A percentile compares a stretch with the other conserved stretches of the same genome.
phyloP scores from a whole-genome alignment of 2,888 invertebrate species.

The Mimumesa dahlbomi region DNA sequence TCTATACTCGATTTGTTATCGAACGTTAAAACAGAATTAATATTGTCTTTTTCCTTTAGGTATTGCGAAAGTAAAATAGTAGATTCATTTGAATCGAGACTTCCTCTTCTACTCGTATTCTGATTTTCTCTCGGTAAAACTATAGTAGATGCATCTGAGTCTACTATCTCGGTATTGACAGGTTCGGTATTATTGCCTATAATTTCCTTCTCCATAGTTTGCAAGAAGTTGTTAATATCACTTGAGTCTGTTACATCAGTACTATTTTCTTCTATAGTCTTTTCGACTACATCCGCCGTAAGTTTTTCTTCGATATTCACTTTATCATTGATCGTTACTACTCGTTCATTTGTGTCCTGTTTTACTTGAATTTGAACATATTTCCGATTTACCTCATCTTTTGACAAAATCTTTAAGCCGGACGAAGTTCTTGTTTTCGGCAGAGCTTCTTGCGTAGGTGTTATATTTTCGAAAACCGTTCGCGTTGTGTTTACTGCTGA shows the following conservation, averaged over 20 bases:
- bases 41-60: conserved; percentile 10
- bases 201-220: conserved; percentile 5
- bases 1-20: conserved; percentile 29
- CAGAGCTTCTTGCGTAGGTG: conserved; percentile 4
- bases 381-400: conserved; percentile 71
- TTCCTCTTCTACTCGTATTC: not conserved
- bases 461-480: conserved; percentile 2
- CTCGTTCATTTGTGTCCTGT: conserved; percentile 51
- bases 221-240: conserved; percentile 8
- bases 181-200: not conserved
- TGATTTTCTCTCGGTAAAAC: conserved; percentile 8
- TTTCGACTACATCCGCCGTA: too few species aligned
- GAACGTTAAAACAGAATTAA: not conserved
- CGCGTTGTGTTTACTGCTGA: not conserved
- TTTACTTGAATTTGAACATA: conserved; percentile 61
- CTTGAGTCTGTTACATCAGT: conserved; percentile 29
- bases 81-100: conserved; percentile 46
- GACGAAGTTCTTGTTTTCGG: conserved; percentile 5
- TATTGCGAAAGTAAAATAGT: conserved; percentile 48
- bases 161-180: not conserved
- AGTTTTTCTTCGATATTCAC: conserved; percentile 11
- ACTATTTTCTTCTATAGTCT: conserved; percentile 27
- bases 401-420: conserved; percentile 66
- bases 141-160: conserved; percentile 51
- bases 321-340: conserved; percentile 53